phyloP scores from a whole-genome alignment of 1,140 invertebrate species.

The Drosophila suzukii region DNA sequence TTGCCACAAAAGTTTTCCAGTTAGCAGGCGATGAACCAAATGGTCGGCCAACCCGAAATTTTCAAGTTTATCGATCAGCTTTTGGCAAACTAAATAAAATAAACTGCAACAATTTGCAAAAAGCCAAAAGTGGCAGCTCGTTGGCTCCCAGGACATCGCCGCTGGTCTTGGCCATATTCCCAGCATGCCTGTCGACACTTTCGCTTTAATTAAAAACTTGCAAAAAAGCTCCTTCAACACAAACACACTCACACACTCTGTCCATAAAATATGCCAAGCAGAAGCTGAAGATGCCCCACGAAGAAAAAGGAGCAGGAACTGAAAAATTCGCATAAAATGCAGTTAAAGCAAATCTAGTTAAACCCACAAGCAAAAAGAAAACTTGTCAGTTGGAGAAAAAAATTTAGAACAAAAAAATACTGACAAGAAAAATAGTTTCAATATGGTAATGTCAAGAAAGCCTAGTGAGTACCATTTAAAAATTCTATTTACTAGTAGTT shows the following conservation, averaged over 20 bases:
- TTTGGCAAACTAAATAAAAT: slow-evolving; percentile 39
- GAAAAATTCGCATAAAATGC: slow-evolving; percentile 61
- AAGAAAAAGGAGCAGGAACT: slow-evolving; percentile 21
- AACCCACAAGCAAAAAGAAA: slow-evolving; percentile 8
- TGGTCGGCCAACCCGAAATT: slow-evolving; percentile 51
- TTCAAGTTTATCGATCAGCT: slow-evolving; percentile 72
- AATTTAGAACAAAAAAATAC: slow-evolving; percentile 12
- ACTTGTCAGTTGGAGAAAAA: not conserved
- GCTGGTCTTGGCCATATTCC: slow-evolving; percentile 29
- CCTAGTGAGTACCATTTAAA: not conserved
- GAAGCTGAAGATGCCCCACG: slow-evolving; percentile 34
- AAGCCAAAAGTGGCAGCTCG: slow-evolving; percentile 36
- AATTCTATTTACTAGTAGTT: not conserved
- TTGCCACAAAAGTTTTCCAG: slow-evolving; percentile 63
- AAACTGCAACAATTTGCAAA: slow-evolving; percentile 74
- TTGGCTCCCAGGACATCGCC: slow-evolving; percentile 34
- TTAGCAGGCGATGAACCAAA: slow-evolving; percentile 58
- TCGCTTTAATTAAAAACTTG: slow-evolving; percentile 82
- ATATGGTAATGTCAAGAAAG: slow-evolving; percentile 15
- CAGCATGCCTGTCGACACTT: slow-evolving; percentile 73
- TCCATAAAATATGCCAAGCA: slow-evolving; percentile 71
- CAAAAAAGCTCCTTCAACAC: slow-evolving; percentile 43
- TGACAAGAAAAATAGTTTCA: slow-evolving; percentile 22
- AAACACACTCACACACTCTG: slow-evolving; percentile 37
- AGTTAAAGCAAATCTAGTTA: slow-evolving; percentile 67